Conservation (phyloP, 2,797 vertebrate genomes). For the Sorex maritimensis region DNA sequence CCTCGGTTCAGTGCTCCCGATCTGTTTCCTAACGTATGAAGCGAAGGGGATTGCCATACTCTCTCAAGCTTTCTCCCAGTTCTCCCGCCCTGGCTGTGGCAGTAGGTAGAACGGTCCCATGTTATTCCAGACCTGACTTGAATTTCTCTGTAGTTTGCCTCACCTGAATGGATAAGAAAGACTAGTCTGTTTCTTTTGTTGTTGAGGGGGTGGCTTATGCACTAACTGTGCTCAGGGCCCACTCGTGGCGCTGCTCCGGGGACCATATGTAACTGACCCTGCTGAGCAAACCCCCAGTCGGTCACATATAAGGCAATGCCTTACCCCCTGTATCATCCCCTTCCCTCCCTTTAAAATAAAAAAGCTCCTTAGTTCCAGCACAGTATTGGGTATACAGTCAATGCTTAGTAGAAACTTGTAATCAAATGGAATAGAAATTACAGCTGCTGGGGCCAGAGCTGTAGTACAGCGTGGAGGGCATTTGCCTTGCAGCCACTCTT, state of each 20-base stretch:
- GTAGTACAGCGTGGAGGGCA: no score
- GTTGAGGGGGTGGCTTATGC: no score
- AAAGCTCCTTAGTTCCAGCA: not conserved
- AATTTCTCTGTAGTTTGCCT: not conserved
- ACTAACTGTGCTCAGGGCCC: no score
- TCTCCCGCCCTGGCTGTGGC: not conserved
- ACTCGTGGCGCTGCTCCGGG: no score
- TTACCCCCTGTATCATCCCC: no score
- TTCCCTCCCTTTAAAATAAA: no score
- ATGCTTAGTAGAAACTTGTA: not conserved
- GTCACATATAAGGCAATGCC: no score
- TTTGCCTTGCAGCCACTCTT: no score
- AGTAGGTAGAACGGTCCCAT: not conserved
- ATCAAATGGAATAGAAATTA: constrained; percentile 27
- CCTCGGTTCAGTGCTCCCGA: not conserved
- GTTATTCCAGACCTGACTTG: not conserved
- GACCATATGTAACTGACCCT: no score
- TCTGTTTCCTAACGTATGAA: constrained; percentile 44
- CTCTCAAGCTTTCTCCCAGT: not conserved
- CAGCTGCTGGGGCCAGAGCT: no score
- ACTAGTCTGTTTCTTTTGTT: not conserved
- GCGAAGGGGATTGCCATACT: not conserved
- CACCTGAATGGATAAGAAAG: constrained; percentile 9
- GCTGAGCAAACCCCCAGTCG: no score
- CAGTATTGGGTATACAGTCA: not conserved